A percentile compares a stretch with the other conserved stretches of the same genome.
Conservation (phyloP, 1,140 invertebrate species). For the Drosophila trapezifrons region DNA sequence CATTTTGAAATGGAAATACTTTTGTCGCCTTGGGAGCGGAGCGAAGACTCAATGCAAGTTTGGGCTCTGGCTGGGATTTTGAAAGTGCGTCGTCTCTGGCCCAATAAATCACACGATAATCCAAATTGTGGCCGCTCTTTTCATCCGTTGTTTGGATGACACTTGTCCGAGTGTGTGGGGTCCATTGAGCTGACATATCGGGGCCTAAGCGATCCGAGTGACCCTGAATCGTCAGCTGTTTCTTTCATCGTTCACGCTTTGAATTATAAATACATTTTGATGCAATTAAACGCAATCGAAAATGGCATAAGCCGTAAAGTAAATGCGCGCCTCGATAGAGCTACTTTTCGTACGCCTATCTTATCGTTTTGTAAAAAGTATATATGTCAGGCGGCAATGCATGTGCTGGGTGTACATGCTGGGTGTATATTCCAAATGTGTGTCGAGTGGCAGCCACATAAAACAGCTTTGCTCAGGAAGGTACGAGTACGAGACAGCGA, state of each 20-base stretch:
- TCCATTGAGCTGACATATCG: slow-evolving; percentile 32
- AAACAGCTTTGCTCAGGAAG: slow-evolving; percentile 12
- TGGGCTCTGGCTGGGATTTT: slow-evolving; percentile 38
- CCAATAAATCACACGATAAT: slow-evolving; percentile 75
- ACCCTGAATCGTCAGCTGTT: slow-evolving; percentile 47
- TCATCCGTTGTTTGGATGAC: slow-evolving; percentile 61
- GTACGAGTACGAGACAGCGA: background rate
- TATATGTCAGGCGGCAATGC: slow-evolving; percentile 27
- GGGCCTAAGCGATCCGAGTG: slow-evolving; percentile 24
- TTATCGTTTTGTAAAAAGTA: slow-evolving; percentile 43
- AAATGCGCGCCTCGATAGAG: slow-evolving; percentile 33
- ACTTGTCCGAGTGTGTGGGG: slow-evolving; percentile 58
- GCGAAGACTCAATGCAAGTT: slow-evolving; percentile 25
- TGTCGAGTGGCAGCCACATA: slow-evolving; percentile 34
- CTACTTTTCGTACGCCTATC: slow-evolving; percentile 42
- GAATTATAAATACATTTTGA: slow-evolving; percentile 65
- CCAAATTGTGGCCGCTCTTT: slow-evolving; percentile 47
- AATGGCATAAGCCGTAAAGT: slow-evolving; percentile 25
- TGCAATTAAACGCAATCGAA: slow-evolving; percentile 66
- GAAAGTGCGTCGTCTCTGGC: slow-evolving; percentile 55
- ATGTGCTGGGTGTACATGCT: background rate
- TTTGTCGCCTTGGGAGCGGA: slow-evolving; percentile 26
- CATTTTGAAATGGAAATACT: slow-evolving; percentile 59
- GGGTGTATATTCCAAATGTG: slow-evolving; percentile 22
- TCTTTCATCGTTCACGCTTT: slow-evolving; percentile 17